Base-by-base conservation (phyloP, 2,888 invertebrate species). In the Dione juno region DNA sequence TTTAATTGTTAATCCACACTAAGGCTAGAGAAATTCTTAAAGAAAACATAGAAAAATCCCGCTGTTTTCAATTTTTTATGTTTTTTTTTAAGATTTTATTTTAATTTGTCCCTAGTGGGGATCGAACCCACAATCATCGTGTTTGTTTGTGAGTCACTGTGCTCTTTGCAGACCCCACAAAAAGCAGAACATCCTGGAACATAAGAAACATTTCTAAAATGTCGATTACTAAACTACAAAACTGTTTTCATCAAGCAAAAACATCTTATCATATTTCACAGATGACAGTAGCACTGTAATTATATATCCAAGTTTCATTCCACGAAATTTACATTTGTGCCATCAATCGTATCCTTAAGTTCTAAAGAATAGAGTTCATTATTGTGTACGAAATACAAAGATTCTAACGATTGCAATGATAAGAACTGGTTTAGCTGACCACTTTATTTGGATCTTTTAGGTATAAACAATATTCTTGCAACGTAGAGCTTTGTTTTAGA, bases 261-360 rank as follows among this genome's bases (percentile, higher is more conserved):
- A 72, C 70, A 74, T 71, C 77, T 77, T 76, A 79, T 79, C 77
- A 80, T 80, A 78, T 78, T 80, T 77, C 74, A 75, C 76, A 76
- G 75, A 79, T 78, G 79, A 82, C 85, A 77, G 85, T 83, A 83
- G 80, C 80, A 78, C 82, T 79, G 81, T 82, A 83, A 84, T 84
- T 82, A 82, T 76, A 74, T 69, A 72, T 72, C 67, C 66, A 78
- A 81, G 81, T 83, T 82, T 77, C 80, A 80, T 86, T 82, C 81
- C 77, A 67, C 76, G 81, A 82, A 82, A 74, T 72, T 64, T 70
- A 63, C 72, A 73, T 71, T 61, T 48, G 54, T 14, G 66, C 53
- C 52, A 64, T 57, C 52, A 57, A 28, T 16, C 67, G 69, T 59
- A 65, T 53, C 76, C 59, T 76, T 78, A 81, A 67, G 14, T 1